phyloP scores from a whole-genome alignment of 2,797 vertebrate species.

The Graptemys geographica region DNA sequence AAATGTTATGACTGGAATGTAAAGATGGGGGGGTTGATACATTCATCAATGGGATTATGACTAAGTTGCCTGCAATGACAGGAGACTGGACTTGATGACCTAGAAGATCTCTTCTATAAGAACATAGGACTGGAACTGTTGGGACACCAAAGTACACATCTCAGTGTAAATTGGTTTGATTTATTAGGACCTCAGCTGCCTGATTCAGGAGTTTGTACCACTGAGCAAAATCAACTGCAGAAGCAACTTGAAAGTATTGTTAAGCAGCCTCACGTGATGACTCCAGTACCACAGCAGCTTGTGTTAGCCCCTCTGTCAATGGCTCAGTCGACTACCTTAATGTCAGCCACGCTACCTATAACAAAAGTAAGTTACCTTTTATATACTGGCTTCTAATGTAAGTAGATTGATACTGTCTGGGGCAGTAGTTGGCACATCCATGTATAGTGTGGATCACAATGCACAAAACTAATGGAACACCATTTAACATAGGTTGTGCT shows the following conservation, averaged over 20 bases:
- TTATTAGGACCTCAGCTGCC: conserved; percentile 65
- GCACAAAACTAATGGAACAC: background rate
- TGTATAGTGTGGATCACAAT: background rate
- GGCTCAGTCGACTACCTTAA: conserved; percentile 19
- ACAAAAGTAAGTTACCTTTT: conserved; percentile 75
- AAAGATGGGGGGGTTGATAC: background rate
- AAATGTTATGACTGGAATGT: background rate
- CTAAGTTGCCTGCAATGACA: too few relatives aligned
- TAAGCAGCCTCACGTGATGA: conserved; percentile 53
- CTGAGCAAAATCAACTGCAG: conserved; percentile 46
- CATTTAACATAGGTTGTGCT: background rate
- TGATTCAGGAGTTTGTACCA: conserved; percentile 8
- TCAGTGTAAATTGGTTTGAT: conserved; percentile 15
- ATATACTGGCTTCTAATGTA: background rate
- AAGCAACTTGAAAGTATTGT: conserved; percentile 46
- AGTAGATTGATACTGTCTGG: background rate
- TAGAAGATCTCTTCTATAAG: too few relatives aligned
- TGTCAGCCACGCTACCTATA: conserved; percentile 42
- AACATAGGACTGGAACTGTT: background rate
- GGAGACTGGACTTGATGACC: too few relatives aligned
- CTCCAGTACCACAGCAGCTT: conserved; percentile 15
- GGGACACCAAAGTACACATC: background rate
- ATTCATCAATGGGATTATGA: background rate
- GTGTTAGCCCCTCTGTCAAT: conserved; percentile 43
- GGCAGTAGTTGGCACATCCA: background rate